Evolutionary conservation across 2,797 vertebrate species (phyloP).

Genomic region (Botia kubotai): DNA sequence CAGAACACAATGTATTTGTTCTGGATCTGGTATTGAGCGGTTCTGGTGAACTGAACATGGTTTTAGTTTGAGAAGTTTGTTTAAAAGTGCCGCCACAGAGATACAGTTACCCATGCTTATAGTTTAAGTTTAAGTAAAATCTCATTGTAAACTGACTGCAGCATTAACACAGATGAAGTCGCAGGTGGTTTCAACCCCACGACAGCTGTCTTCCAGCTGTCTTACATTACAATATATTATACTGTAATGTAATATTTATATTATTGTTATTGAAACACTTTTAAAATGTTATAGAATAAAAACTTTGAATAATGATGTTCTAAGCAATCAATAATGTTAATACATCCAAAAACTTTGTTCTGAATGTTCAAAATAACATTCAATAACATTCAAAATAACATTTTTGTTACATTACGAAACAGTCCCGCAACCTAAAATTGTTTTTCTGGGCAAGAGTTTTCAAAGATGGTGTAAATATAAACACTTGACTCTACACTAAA

Average conservation of each 20-base stretch:
- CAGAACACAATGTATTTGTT: too few species aligned
- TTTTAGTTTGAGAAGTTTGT: neutral
- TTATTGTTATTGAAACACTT: neutral
- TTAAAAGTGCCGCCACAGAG: slow-evolving; percentile 12
- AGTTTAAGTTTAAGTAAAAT: slow-evolving; percentile 28
- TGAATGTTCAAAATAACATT: neutral
- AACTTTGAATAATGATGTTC: too few species aligned
- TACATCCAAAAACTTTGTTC: too few species aligned
- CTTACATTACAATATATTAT: slow-evolving; percentile 1
- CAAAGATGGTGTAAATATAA: slow-evolving; percentile 23
- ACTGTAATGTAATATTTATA: neutral
- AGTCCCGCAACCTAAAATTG: neutral
- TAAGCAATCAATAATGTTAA: too few species aligned
- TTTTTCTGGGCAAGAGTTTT: neutral
- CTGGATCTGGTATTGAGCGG: neutral
- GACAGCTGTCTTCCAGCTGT: slow-evolving; percentile 30
- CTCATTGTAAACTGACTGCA: slow-evolving; percentile 22
- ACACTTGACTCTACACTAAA: slow-evolving; percentile 23
- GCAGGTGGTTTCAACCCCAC: slow-evolving; percentile 5
- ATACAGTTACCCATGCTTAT: neutral
- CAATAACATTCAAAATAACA: too few species aligned
- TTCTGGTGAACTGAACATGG: neutral
- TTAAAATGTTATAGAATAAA: too few species aligned
- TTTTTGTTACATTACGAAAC: neutral
- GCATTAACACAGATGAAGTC: slow-evolving; percentile 22